A percentile compares a stretch with the other conserved stretches of the same genome.
Conservation (phyloP, 2,113 vertebrate genomes). For the Egretta garzetta region DNA sequence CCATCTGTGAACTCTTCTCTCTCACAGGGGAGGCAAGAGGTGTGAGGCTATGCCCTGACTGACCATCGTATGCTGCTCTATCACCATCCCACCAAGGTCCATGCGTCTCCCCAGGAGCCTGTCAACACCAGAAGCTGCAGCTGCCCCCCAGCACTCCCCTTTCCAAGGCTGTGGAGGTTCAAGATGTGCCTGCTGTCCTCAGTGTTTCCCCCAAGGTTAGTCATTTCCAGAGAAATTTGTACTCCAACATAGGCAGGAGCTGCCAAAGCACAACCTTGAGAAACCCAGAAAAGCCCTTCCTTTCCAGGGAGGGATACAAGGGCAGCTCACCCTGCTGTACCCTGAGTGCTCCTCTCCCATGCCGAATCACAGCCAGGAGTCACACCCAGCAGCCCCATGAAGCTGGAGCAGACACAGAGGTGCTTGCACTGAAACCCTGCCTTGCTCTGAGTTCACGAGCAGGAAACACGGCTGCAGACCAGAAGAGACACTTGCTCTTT, state of each 20-base stretch:
- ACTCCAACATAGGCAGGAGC: background rate
- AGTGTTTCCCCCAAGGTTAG: background rate
- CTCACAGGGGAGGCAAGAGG: background rate
- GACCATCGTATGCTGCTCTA: background rate
- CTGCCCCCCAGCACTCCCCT: background rate
- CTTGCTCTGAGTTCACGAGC: background rate
- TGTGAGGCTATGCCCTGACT: background rate
- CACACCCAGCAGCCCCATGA: background rate
- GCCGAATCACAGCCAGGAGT: rapidly evolving
- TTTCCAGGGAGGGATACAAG: background rate
- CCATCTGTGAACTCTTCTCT: background rate
- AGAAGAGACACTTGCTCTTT: background rate
- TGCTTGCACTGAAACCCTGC: rapidly evolving
- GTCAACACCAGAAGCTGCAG: background rate
- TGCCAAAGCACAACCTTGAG: background rate
- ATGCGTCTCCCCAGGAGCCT: background rate
- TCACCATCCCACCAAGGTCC: background rate
- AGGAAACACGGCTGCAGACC: background rate
- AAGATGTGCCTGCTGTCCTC: background rate
- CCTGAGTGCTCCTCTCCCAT: background rate
- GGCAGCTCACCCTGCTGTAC: background rate
- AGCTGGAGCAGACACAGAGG: background rate
- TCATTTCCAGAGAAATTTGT: background rate
- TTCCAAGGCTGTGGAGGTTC: background rate
- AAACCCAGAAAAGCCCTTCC: background rate